phyloP scores from a whole-genome alignment of 2,888 invertebrate species.

The Drosophila mimica region DNA sequence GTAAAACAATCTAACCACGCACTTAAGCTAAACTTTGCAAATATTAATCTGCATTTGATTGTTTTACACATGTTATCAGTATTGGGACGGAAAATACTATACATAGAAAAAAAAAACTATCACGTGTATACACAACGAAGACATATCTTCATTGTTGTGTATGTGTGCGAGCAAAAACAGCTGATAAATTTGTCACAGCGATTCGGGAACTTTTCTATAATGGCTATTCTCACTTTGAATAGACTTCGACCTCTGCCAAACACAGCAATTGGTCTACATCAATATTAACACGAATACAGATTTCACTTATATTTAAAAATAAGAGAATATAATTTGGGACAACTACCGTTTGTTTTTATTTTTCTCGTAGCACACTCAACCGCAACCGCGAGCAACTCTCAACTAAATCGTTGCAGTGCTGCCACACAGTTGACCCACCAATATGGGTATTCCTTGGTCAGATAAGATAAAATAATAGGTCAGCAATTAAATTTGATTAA shows the following conservation, averaged over 20 bases:
- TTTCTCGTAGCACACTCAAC: constrained; percentile 51
- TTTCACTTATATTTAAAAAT: constrained; percentile 3
- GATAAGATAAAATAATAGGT: background rate
- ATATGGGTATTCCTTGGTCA: constrained; percentile 2
- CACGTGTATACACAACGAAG: constrained; percentile 51
- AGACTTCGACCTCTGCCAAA: background rate
- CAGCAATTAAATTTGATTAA: background rate
- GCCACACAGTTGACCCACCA: constrained; percentile 21
- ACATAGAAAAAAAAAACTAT: constrained; percentile 17
- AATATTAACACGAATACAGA: background rate
- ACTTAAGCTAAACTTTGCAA: background rate
- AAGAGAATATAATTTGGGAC: constrained; percentile 13
- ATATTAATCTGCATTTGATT: constrained; percentile 3
- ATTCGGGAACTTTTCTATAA: background rate
- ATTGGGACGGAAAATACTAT: constrained; percentile 4
- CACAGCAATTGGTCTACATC: background rate
- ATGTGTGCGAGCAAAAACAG: constrained; percentile 40
- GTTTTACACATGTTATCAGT: constrained; percentile 4
- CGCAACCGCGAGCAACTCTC: constrained; percentile 82
- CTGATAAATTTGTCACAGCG: constrained; percentile 45
- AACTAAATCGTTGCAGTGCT: constrained; percentile 33
- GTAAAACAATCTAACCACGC: background rate
- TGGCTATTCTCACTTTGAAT: background rate
- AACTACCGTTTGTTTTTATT: constrained; percentile 34
- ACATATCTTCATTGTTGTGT: constrained; percentile 3